Conservation (phyloP, 2,113 vertebrate species). For the Oostethus manadensis region DNA sequence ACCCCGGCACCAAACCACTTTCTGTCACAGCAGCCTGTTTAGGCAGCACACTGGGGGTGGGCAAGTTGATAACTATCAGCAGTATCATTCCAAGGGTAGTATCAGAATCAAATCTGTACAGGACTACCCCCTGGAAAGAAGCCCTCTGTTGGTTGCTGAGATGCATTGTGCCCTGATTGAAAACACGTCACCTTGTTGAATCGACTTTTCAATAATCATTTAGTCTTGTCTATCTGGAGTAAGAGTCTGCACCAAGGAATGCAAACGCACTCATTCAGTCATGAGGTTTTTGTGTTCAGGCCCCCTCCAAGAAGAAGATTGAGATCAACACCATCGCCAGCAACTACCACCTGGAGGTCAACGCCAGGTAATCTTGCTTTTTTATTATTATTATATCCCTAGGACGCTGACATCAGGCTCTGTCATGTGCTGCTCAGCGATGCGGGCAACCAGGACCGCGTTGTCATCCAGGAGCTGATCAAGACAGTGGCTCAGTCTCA, state of each 20-base stretch:
- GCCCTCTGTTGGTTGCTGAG: no score
- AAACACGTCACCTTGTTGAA: no score
- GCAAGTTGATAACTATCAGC: no score
- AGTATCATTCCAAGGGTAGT: no score
- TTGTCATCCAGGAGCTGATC: slow-evolving; percentile 93
- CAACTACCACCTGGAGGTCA: slow-evolving; percentile 98
- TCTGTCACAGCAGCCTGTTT: neutral
- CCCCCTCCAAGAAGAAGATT: slow-evolving; percentile 97
- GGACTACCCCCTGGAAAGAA: no score
- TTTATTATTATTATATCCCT: neutral
- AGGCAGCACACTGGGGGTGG: no score
- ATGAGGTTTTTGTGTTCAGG: slow-evolving; percentile 58
- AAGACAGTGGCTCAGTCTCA: slow-evolving; percentile 97
- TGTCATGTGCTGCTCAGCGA: slow-evolving; percentile 70
- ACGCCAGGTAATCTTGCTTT: slow-evolving; percentile 76
- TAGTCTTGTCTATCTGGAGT: neutral
- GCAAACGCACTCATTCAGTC: no score
- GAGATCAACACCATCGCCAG: slow-evolving; percentile 98
- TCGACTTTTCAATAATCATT: neutral
- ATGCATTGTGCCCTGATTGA: no score
- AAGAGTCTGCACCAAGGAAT: neutral
- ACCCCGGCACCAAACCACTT: no score
- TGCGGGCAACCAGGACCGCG: slow-evolving; percentile 89
- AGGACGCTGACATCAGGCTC: neutral
- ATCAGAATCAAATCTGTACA: no score